Base-by-base conservation (phyloP, 2,113 vertebrate species). In the Axis porcinus region DNA sequence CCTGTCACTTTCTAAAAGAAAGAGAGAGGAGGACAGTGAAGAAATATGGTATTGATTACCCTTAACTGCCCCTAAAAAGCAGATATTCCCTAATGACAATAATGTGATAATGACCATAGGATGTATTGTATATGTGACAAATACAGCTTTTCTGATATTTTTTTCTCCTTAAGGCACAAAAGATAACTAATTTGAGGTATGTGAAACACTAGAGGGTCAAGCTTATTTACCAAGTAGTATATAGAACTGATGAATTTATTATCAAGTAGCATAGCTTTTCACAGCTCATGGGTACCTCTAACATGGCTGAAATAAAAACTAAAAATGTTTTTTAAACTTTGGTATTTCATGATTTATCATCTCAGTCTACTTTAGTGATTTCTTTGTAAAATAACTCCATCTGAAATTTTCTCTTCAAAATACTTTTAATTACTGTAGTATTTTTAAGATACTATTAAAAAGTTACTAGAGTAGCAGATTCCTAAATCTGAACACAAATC, bases 231-330 rank as follows among this genome's bases (percentile, higher is more conserved):
- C 27, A 43, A 97, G 94, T 96, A 98, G 97, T 25, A 12, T 91
- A 95, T 94, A 95, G 95, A 83, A 78, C 84, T 67, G n/a, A 87
- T 25, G 79, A 21, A 57, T 98, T 97, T 97, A 94, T 96, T 98
- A 89, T 60, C 85, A 95, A 97, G 83, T 86, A 98, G 98, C 96
- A 40, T 97, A 97, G 95, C 91, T 98, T 97, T 97, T 98, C 96
- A 98, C 78, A 91, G 86, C 97, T 97, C 84, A 36, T 97, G 92
- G 87, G 64, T 87, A 95, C 96, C 62, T 45, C 97, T 90, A 78
- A 97, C 97, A 76, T 95, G 97, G 94, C 95, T 98, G 89, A 98
- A 98, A 98, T 98, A 98, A 98, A 98, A 99, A n/a, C 50, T 96
- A 58, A 98, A 97, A 98, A 81, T 98, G 96, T 27, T 97, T 98